These are phyloP conservation scores for Leiothrix lutea DNA, from an alignment of 2,113 vertebrate species.

Conservation along the genomic window DNA sequence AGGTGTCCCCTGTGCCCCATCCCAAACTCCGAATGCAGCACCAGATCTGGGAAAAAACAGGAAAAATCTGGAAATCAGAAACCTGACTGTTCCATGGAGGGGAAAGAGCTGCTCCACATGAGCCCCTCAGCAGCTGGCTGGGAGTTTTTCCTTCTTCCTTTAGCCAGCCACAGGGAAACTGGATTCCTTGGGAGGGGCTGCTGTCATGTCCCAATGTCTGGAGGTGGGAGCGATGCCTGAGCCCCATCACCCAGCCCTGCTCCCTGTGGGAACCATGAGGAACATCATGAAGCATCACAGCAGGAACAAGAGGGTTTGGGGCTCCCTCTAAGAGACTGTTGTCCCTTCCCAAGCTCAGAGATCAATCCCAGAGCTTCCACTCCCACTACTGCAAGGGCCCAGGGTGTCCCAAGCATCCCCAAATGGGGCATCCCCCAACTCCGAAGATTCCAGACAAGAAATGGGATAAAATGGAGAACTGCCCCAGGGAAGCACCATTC, in stretches of 20 bases:
- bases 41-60: neutral
- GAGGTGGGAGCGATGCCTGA: fast-evolving
- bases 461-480: fast-evolving
- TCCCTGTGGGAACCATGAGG: fast-evolving
- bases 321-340: neutral
- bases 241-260: neutral
- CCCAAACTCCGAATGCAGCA: fast-evolving
- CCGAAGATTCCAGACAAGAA: neutral
- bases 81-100: neutral
- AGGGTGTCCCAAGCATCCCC: fast-evolving
- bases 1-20: neutral
- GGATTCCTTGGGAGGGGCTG: too few relatives aligned
- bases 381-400: too few relatives aligned
- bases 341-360: neutral
- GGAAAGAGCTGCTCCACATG: neutral
- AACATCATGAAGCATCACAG: fast-evolving
- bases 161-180: fast-evolving
- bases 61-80: neutral
- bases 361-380: neutral
- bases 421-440: fast-evolving
- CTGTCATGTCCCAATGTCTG: neutral
- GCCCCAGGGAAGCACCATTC: neutral
- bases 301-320: fast-evolving
- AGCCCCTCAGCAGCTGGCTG: neutral
- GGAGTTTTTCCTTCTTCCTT: neutral